Evolutionary conservation across 2,888 invertebrate species (phyloP).

Genomic region (Zaprionus lineosus): DNA sequence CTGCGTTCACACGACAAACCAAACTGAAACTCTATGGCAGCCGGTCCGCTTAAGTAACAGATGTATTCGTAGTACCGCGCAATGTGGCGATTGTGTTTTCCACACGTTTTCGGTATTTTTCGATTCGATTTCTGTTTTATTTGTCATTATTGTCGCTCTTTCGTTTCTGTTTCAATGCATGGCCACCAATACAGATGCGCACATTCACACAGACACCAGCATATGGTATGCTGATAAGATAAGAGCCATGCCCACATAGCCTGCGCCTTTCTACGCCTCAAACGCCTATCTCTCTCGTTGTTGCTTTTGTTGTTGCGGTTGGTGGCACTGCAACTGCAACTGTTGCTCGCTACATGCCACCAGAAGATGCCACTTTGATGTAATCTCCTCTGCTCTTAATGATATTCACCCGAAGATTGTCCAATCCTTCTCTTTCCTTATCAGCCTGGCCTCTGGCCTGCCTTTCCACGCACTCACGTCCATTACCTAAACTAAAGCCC

Average conservation of each 20-base stretch:
- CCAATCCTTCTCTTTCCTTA: constrained; percentile 16
- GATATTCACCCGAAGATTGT: too few species aligned
- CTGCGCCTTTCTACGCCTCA: too few species aligned
- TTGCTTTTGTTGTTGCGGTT: too few species aligned
- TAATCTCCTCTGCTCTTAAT: too few species aligned
- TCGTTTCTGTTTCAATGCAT: constrained; percentile 41
- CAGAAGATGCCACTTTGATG: constrained; percentile 24
- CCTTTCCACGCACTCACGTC: too few species aligned
- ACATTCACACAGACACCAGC: constrained; percentile 4
- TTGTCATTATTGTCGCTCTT: constrained; percentile 42
- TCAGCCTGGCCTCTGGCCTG: constrained; percentile 25
- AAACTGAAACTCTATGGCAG: constrained; percentile 71
- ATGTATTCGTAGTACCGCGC: constrained; percentile 30
- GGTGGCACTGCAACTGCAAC: constrained; percentile 9
- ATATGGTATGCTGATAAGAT: constrained; percentile 60
- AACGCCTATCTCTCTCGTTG: too few species aligned
- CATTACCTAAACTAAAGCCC: too few species aligned
- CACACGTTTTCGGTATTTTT: constrained; percentile 29
- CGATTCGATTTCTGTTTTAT: constrained; percentile 26
- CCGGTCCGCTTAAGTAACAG: constrained; percentile 66
- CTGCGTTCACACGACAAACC: constrained; percentile 71
- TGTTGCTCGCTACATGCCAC: constrained; percentile 56
- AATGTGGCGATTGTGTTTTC: constrained; percentile 26
- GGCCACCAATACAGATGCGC: constrained; percentile 8
- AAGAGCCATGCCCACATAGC: constrained; percentile 42